These are phyloP conservation scores for Chrysotoxum bicinctum DNA, from an alignment of 2,888 invertebrate genomes.

Conservation along the genomic window DNA sequence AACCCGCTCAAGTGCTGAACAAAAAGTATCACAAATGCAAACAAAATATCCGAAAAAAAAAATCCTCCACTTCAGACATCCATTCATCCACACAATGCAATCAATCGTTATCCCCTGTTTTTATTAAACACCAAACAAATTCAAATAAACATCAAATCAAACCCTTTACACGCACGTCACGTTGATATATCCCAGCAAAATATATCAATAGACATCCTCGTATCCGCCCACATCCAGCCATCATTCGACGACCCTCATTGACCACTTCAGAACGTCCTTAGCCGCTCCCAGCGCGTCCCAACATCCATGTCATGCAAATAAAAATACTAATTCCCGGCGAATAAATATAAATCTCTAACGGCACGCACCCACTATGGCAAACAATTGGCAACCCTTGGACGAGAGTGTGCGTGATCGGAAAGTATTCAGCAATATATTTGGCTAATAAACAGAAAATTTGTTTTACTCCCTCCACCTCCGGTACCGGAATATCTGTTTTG, in stretches of 20 bases:
- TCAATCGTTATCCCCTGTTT: slow-evolving; percentile 68
- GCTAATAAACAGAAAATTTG: slow-evolving; percentile 70
- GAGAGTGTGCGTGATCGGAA: slow-evolving; percentile 61
- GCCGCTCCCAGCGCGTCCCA: slow-evolving; percentile 14
- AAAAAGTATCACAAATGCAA: slow-evolving; percentile 53
- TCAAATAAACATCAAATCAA: slow-evolving; percentile 52
- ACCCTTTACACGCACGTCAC: slow-evolving; percentile 54
- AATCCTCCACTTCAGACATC: slow-evolving; percentile 55
- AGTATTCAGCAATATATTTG: slow-evolving; percentile 41
- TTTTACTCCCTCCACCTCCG: slow-evolving; percentile 14
- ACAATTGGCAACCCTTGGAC: slow-evolving; percentile 61
- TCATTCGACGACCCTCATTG: slow-evolving; percentile 45
- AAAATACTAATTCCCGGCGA: slow-evolving; percentile 43
- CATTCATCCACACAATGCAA: slow-evolving; percentile 52
- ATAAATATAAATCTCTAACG: slow-evolving; percentile 54
- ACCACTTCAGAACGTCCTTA: slow-evolving; percentile 46
- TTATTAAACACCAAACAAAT: slow-evolving; percentile 65
- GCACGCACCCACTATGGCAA: slow-evolving; percentile 55
- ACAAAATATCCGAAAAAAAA: slow-evolving; percentile 49
- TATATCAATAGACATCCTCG: slow-evolving; percentile 11
- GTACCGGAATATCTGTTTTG: slow-evolving; percentile 1
- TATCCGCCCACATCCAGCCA: slow-evolving; percentile 1
- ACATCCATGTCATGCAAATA: slow-evolving; percentile 67
- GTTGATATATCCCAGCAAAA: slow-evolving; percentile 4
- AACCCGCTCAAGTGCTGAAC: slow-evolving; percentile 40